Evolutionary conservation across 1,140 invertebrate genomes (phyloP), one percentile per base, ranked within the genome.

Genomic region (Papilio polytes): DNA sequence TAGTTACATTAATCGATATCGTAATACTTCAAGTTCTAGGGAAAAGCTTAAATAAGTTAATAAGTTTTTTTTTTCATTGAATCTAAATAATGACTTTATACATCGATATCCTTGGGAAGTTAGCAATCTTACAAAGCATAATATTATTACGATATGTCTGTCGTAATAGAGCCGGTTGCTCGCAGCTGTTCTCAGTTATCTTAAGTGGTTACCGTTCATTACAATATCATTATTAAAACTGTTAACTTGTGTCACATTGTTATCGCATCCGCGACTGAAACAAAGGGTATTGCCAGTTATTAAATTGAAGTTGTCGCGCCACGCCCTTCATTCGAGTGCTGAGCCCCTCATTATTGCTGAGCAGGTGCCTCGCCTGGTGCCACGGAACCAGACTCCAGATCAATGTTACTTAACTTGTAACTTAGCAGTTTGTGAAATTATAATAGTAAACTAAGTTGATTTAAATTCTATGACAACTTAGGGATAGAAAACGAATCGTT

Each of bases 261-360:
- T 74, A 74, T 46, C 72, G 72, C 41, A 76, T 76, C 20, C 44
- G 73, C 73, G 22, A 26, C 2, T 46, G 46, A 76, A 76, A 76
- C 74, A 76, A 76, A 51, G 22, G 41, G 41, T 51, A 76, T 51
- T 26, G n/a, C 74, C 48, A 76, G 12, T 76, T 48, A 76, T 51
- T 76, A 51, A 76, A 76, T 76, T 76, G 44, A 53, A 76, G 74
- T 48, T 76, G 74, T 76, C 46, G 74, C 74, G 44, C n/a, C 18
- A 20, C 74, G 44, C 74, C 74, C 74, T 76, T 76, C n/a, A 15
- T 36, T 46, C 44, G 72, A 74, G 74, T 48, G 41, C 44, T 12
- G 74, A 48, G 9, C 74, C 74, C 73, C 74, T 51, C 46, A 51
- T 76, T 76, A 76, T 26, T 46, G 8, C 12, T 20, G 46, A 46